These are phyloP conservation scores for Ursus arctos DNA, from an alignment of 2,113 vertebrate genomes.

Conservation along the genomic window DNA sequence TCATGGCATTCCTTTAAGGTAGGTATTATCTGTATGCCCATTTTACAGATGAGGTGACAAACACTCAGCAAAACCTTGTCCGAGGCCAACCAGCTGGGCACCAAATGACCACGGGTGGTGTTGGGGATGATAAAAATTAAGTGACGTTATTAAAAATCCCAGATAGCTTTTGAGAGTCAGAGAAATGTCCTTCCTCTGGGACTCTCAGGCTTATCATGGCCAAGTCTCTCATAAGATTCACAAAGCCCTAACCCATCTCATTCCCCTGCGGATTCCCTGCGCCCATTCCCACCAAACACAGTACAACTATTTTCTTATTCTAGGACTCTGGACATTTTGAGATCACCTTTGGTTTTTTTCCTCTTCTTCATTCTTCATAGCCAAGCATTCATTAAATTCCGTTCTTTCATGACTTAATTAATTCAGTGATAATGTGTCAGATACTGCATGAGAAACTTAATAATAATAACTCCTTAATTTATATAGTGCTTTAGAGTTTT, in stretches of 20 bases:
- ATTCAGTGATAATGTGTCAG: conserved; percentile 51
- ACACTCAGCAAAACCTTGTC: neutral
- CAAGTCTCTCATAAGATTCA: neutral
- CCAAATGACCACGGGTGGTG: neutral
- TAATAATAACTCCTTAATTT: conserved; percentile 64
- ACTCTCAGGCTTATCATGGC: neutral
- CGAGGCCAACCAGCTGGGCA: neutral
- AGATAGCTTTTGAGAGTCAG: neutral
- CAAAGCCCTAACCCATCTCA: fast-evolving
- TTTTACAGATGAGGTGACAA: neutral
- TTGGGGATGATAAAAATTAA: neutral
- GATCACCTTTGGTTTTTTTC: conserved; percentile 10
- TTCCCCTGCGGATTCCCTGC: neutral
- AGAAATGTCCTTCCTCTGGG: neutral
- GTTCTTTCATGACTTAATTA: conserved; percentile 55
- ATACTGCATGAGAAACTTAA: conserved; percentile 45
- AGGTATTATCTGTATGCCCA: neutral
- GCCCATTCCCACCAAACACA: neutral
- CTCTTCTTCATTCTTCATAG: conserved; percentile 42
- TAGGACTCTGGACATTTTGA: neutral
- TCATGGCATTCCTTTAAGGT: neutral
- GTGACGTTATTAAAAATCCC: neutral
- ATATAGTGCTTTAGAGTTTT: conserved; percentile 17
- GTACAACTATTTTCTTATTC: neutral
- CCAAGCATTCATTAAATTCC: conserved; percentile 42